Evolutionary conservation across 2,797 vertebrate genomes (phyloP).

Genomic region (Lerista edwardsae): DNA sequence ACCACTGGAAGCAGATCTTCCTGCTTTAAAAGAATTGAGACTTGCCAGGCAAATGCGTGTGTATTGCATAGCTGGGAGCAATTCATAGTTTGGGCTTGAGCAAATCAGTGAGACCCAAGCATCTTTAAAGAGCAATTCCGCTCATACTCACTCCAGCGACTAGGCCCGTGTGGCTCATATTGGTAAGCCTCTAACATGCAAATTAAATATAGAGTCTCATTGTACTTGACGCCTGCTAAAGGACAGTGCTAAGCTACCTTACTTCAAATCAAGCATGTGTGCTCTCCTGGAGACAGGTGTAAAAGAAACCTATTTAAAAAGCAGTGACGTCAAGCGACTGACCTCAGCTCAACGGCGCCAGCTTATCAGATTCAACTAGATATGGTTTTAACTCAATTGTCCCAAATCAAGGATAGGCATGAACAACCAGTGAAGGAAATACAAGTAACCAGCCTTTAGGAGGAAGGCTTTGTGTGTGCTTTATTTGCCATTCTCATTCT

Average conservation of each 20-base stretch:
- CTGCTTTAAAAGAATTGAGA: too few species aligned
- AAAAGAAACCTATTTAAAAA: slow-evolving; percentile 15
- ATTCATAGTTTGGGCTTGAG: too few species aligned
- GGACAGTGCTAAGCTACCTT: neutral
- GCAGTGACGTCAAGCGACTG: slow-evolving; percentile 32
- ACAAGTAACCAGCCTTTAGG: slow-evolving; percentile 48
- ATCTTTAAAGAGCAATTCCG: neutral
- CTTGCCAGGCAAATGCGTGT: too few species aligned
- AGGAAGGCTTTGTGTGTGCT: slow-evolving; percentile 24
- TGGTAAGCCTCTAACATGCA: neutral
- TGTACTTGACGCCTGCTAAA: neutral
- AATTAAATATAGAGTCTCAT: neutral
- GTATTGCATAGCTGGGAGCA: too few species aligned
- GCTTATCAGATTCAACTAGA: slow-evolving; percentile 48
- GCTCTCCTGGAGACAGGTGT: neutral
- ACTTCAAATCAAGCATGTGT: neutral
- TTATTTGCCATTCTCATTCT: slow-evolving; percentile 43
- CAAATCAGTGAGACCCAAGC: neutral
- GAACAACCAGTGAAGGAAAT: slow-evolving; percentile 56
- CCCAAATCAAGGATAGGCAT: slow-evolving; percentile 41
- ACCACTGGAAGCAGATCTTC: too few species aligned
- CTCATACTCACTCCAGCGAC: neutral
- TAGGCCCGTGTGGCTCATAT: neutral
- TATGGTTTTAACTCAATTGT: slow-evolving; percentile 34
- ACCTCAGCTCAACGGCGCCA: slow-evolving; percentile 42